These are phyloP conservation scores for Trichopoda pennipes DNA, from an alignment of 2,888 invertebrate genomes.

Conservation along the genomic window DNA sequence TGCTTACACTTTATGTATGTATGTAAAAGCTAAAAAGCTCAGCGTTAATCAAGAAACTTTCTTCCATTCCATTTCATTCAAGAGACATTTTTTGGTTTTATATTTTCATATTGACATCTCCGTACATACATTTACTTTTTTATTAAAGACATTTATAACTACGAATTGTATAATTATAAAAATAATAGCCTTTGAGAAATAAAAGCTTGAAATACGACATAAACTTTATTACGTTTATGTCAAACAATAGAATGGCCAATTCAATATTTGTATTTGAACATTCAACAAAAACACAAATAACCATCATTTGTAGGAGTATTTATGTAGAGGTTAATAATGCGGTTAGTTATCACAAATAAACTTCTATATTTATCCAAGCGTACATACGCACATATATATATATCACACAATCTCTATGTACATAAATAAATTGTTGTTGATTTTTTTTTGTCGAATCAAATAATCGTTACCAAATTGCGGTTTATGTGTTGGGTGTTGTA, in stretches of 20 bases:
- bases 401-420: neutral
- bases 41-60: too few relatives aligned
- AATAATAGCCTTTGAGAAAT: neutral
- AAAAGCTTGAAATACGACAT: neutral
- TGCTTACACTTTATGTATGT: too few relatives aligned
- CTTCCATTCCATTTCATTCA: too few relatives aligned
- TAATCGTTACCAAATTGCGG: slow-evolving; percentile 16
- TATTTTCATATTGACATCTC: too few relatives aligned
- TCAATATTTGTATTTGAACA: slow-evolving; percentile 30
- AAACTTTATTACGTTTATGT: neutral
- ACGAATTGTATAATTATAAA: slow-evolving; percentile 1
- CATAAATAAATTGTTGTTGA: slow-evolving; percentile 4
- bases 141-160: too few relatives aligned
- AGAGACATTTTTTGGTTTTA: too few relatives aligned
- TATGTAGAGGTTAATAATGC: slow-evolving; percentile 12
- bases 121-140: neutral
- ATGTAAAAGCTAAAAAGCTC: too few relatives aligned
- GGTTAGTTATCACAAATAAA: slow-evolving; percentile 14
- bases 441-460: slow-evolving; percentile 10
- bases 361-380: neutral
- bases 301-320: slow-evolving; percentile 4
- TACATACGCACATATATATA: neutral
- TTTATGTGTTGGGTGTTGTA: neutral
- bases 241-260: slow-evolving; percentile 18
- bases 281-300: neutral